Evolutionary conservation across 2,113 vertebrate species (phyloP), one percentile per base, ranked within the genome.

Genomic region (Marmota monax): DNA sequence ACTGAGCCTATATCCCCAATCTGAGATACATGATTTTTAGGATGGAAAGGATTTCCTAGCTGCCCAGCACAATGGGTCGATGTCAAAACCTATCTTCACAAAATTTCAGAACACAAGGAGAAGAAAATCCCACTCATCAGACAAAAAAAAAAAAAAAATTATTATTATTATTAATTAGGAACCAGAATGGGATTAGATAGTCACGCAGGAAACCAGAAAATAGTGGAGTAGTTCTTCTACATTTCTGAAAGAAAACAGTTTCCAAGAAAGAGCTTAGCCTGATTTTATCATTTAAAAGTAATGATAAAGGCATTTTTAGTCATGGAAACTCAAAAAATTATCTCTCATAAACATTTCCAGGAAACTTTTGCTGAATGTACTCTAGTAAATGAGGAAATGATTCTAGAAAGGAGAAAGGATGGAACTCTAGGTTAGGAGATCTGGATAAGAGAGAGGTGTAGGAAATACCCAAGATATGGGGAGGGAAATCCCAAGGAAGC

Each of bases 241-340:
- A 63, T 93, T 96, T 94, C 67, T 92, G 56, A 92, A 92, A 70
- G 42, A 93, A 85, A 88, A 45, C 34, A 12, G 22, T 92, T 92
- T 95, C 20, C 16, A 77, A 32, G n/a, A 37, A 11, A 70, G 27
- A 80, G 32, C 73, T 80, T 23, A 88, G 20, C 12, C 48, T 94
- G 11, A 90, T 29, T 96, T 69, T 84, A 39, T 85, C n/a, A 45
- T 3, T 90, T 95, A 51, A 94, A 90, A 84, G 8, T 87, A 56
- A 63, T 69, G 45, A 23, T 93, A 84, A 83, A 97, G 69, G 42
- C 29, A 78, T 90, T 97, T 96, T 83, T 32, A 89, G 69, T 53
- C n/a, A 37, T 80, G 27, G 72, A 80, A 25, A 84, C 73, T 92
- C 34, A 93, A 78, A 79, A 88, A 77, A 65, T 72, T 67, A 51